phyloP scores from a whole-genome alignment of 92 coral and sea anemone genomes.

The Bergia puertoricense region DNA sequence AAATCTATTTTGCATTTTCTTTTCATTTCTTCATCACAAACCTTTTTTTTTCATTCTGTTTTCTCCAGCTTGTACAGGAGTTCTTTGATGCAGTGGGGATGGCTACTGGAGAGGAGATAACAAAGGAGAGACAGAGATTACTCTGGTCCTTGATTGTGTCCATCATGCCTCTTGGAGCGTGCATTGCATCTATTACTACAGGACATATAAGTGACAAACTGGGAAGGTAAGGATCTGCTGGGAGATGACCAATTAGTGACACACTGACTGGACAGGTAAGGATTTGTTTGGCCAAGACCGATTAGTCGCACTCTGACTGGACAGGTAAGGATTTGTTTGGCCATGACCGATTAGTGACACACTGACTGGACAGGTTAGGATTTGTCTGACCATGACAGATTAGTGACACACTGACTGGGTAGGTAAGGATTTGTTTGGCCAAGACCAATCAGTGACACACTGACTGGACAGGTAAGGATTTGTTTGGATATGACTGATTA shows the following conservation, averaged over 20 bases:
- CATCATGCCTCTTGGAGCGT: conserved; percentile 32
- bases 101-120: neutral
- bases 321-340: neutral
- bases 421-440: neutral
- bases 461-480: conserved; percentile 8
- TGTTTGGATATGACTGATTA: neutral
- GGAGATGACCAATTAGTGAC: too few species aligned
- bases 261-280: too few species aligned
- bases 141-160: conserved; percentile 39
- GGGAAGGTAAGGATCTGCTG: conserved; percentile 21
- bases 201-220: conserved; percentile 17
- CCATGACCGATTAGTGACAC: too few species aligned
- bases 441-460: neutral
- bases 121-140: conserved; percentile 18
- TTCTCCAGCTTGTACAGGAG: conserved; percentile 29
- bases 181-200: conserved; percentile 2
- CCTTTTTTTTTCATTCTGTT: neutral
- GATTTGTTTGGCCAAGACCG: neutral
- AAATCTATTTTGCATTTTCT: neutral
- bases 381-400: neutral
- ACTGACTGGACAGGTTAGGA: neutral
- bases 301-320: neutral
- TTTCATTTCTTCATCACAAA: neutral
- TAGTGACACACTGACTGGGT: neutral
- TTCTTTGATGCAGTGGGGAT: conserved; percentile 32